Evolutionary conservation across 2,888 invertebrate genomes (phyloP).

Genomic region (Leucania comma): DNA sequence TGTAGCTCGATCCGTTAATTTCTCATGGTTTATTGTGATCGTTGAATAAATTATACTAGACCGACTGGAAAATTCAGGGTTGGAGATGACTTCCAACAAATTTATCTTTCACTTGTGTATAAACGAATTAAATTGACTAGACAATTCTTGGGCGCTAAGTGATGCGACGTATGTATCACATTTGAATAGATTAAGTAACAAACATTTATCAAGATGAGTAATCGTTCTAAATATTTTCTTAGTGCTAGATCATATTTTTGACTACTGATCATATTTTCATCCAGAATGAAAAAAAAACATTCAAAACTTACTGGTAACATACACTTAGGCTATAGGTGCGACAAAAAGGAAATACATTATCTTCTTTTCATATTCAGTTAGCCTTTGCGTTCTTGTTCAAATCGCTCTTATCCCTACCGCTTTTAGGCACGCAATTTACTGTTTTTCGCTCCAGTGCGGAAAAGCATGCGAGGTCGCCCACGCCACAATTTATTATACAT

Average conservation of each 20-base stretch:
- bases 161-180: not conserved
- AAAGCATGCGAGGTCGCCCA: too few relatives aligned
- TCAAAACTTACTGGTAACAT: too few relatives aligned
- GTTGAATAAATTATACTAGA: not conserved
- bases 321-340: too few relatives aligned
- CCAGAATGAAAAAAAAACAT: too few relatives aligned
- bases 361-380: too few relatives aligned
- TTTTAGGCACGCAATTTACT: too few relatives aligned
- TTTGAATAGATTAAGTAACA: constrained; percentile 13
- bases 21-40: not conserved
- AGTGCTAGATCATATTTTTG: not conserved
- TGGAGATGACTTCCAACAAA: not conserved
- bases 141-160: not conserved
- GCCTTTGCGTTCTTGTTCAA: too few relatives aligned
- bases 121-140: constrained; percentile 10
- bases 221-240: constrained; percentile 14
- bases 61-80: not conserved
- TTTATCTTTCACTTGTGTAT: not conserved
- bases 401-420: too few relatives aligned
- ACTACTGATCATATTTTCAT: too few relatives aligned
- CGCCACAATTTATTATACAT: too few relatives aligned
- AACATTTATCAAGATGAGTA: constrained; percentile 27
- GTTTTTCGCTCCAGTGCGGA: too few relatives aligned
- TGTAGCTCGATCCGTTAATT: not conserved
- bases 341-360: too few relatives aligned